A percentile compares a stretch with the other conserved stretches of the same genome.
Conservation (phyloP, 1,140 invertebrate species). For the Monochamus saltuarius region DNA sequence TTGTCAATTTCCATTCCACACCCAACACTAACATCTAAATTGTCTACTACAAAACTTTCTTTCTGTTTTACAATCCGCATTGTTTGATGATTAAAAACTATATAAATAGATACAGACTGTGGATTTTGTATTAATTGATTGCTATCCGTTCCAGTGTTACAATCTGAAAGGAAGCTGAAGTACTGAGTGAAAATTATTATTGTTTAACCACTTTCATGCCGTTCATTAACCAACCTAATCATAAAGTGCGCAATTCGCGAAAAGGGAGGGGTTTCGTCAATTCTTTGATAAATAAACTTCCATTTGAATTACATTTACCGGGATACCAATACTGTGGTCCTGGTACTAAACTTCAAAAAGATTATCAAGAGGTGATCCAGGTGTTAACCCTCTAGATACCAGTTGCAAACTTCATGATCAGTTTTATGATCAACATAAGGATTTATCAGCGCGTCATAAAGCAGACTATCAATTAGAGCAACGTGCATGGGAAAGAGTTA, state of each 20-base stretch:
- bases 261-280: background rate
- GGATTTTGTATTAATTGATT: background rate
- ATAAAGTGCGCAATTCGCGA: too few relatives aligned
- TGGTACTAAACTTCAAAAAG: conserved; percentile 52
- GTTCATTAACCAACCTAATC: too few relatives aligned
- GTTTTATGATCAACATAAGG: conserved; percentile 46
- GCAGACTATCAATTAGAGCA: conserved; percentile 51
- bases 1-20: background rate
- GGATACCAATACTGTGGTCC: conserved; percentile 54
- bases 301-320: conserved; percentile 53
- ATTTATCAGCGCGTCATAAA: conserved; percentile 46
- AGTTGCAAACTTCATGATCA: conserved; percentile 55
- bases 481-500: conserved; percentile 48
- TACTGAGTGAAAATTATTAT: too few relatives aligned
- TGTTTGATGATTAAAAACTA: background rate
- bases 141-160: too few relatives aligned
- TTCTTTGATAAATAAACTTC: conserved; percentile 46
- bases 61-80: conserved; percentile 12
- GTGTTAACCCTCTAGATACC: conserved; percentile 53
- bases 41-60: conserved; percentile 3
- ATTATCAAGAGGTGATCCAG: conserved; percentile 49
- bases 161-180: too few relatives aligned
- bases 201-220: too few relatives aligned
- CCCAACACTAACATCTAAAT: conserved; percentile 5
- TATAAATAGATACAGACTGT: background rate